Evolutionary conservation across 2,113 vertebrate genomes (phyloP), one percentile per base, ranked within the genome.

Genomic region (Promerops cafer): DNA sequence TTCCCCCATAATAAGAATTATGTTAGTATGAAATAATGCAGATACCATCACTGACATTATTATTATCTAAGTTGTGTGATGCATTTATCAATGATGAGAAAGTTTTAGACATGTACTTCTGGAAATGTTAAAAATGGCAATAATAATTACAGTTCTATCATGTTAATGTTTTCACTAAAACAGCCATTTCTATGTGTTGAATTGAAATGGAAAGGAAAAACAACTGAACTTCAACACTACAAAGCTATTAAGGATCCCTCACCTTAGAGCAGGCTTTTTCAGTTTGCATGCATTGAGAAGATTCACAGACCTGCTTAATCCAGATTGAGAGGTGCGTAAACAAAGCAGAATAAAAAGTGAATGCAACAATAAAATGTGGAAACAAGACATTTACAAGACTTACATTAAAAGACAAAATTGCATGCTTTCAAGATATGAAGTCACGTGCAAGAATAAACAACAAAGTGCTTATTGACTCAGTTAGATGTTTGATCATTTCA

Each of bases 221-320:
- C 28, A 66, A 85, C 28, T 7, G 74, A 86, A 84, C n/a, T 60
- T 87, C 59, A 94, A 94, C 23, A 83, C 71, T 79, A 93, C 42
- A 80, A 49, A 89, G 64, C 61, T 83, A 87, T 83, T 45, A 89
- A 89, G 94, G 49, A 89, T 68, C 91, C 98, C 98, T 99, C 98
- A 98, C 98, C 98, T 98, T 95, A 97, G 90, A 50, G 97, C 77
- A 90, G 97, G 83, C 94, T 98, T 98, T 95, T 98, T 98, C 96
- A 97, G 94, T 98, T 97, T 98, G 96, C 97, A 87, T 69, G 97
- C 93, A 95, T 77, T 96, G 92, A 98, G 98, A 97, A 98, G 97
- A 97, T 95, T 97, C 98, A 97, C 92, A 96, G 97, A 97, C 94
- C 97, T 96, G 96, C 91, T 97, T 95, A 97, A 96, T 97, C 95